Base-by-base conservation (phyloP, 2,113 vertebrate genomes). In the Cheirogaleus medius region DNA sequence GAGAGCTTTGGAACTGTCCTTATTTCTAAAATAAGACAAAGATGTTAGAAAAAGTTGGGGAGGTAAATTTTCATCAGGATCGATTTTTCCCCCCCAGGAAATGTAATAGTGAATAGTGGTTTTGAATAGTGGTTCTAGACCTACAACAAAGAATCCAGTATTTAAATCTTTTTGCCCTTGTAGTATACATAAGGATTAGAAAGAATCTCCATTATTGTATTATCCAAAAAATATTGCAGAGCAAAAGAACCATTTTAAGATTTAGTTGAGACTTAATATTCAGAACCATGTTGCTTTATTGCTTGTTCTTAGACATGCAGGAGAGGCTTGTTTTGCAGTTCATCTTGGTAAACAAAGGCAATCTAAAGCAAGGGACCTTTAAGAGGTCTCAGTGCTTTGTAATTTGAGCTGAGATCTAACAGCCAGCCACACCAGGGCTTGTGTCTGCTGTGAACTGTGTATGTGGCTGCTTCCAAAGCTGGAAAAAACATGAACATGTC, bases 1-100 rank as follows among this genome's bases (percentile, higher is more conserved):
- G 34, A 88, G 29, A 81, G 11, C 14, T 37, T 92, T 93, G 1
- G 83, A 89, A 88, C 25, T 80, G 27, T 66, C 23, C n/a, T 68
- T n/a, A 39, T 94, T 96, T 93, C 52, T 60, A 76, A 93, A 81
- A 56, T 8, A 94, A 18, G 11, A 88, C 25, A 49, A 84, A 91
- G n/a, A 47, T 44, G 8, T 88, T 85, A 80, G 54, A 66, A 49
- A 87, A 93, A 60, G 11, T 42, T 84, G 83, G 64, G 20, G 23
- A 96, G 39, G 34, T 90, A 56, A 71, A n/a, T 92, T 90, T 95
- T 89, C 49, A 81, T 86, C 71, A 86, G 20, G 9, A 34, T 91
- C 21, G 10, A 25, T 78, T 52, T 20, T 9, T 6, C 1, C 1
- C 3, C n/a, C 32, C 49, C 17, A 56, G 63, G 54, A 96, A 96